Evolutionary conservation across 2,113 vertebrate species (phyloP), one percentile per base, ranked within the genome.

Genomic region (Isichthys henryi): DNA sequence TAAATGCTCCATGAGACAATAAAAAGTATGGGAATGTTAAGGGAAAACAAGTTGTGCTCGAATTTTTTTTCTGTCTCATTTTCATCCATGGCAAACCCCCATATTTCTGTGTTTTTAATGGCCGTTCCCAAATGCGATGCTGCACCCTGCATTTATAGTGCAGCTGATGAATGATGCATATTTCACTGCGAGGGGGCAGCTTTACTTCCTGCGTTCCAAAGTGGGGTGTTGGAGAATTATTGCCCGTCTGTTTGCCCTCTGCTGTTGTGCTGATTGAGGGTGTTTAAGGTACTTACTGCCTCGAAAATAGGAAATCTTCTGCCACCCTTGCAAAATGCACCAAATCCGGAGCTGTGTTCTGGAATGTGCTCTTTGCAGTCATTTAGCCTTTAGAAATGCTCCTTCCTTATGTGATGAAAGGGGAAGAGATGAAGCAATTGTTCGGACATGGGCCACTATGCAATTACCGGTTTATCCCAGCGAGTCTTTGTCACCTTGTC

Each of bases 151-250:
- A 84, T 91, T 92, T 89, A 90, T 91, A 62, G 90, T 66, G 77
- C 83, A 48, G 86, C 89, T 89, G 90, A 90, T 92, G 56, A 93
- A 62, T 84, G 87, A 10, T 17, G 77, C 89, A 91, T 91, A 94
- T 92, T 92, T 92, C 91, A 89, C 19, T 70, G 27, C 53, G 39
- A 50, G 43, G 13, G 88, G 82, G 90, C 88, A 88, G 88, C 89
- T 91, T 92, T 70, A 90, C 7, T 86, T 88, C 86, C 83, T 91
- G 89, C 91, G 91, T 88, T 62, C 43, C 90, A 39, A 50, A 48
- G 88, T 35, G 88, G 90, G 86, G 49, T 88, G 90, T 58, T 15
- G 87, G 89, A 88, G 88, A 91, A 90, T 88, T 52, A 89, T 66
- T 58, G 48, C 90, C 88, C 90, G 90, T 92, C 90, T 91, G 62